These are phyloP conservation scores for Netelia virgata DNA, from an alignment of 2,888 invertebrate genomes.

Conservation along the genomic window DNA sequence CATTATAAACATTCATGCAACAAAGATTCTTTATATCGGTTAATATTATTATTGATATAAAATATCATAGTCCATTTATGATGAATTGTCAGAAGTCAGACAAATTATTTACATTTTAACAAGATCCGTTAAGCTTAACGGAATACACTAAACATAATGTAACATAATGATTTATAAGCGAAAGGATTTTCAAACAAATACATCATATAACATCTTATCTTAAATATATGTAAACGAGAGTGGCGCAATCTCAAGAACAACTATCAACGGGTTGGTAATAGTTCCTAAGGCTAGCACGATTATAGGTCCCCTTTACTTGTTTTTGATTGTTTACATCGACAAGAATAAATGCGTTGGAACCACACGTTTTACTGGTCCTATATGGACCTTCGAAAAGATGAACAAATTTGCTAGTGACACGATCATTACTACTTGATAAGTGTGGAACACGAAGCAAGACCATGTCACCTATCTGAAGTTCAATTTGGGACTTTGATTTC, in stretches of 20 bases:
- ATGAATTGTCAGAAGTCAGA: too few species aligned
- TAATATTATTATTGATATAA: too few species aligned
- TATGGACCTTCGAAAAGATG: constrained; percentile 29
- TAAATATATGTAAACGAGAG: too few species aligned
- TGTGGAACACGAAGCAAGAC: constrained; percentile 33
- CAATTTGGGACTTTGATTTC: constrained; percentile 1
- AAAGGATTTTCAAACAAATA: neutral
- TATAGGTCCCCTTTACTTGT: neutral
- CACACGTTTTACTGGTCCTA: neutral
- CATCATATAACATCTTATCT: too few species aligned
- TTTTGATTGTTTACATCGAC: neutral
- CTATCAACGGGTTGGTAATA: neutral
- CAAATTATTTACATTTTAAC: too few species aligned
- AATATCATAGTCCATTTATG: too few species aligned
- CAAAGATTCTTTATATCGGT: too few species aligned
- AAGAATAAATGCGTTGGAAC: constrained; percentile 13
- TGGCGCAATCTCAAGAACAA: too few species aligned
- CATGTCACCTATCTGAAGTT: constrained; percentile 16
- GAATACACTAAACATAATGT: too few species aligned
- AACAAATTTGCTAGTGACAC: constrained; percentile 40
- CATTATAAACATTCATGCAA: too few species aligned
- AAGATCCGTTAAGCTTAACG: too few species aligned
- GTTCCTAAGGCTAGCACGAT: neutral
- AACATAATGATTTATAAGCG: too few species aligned
- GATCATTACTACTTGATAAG: constrained; percentile 28